These are phyloP conservation scores for Orientallactaga sibirica DNA, from an alignment of 2,797 vertebrate genomes.

Conservation along the genomic window DNA sequence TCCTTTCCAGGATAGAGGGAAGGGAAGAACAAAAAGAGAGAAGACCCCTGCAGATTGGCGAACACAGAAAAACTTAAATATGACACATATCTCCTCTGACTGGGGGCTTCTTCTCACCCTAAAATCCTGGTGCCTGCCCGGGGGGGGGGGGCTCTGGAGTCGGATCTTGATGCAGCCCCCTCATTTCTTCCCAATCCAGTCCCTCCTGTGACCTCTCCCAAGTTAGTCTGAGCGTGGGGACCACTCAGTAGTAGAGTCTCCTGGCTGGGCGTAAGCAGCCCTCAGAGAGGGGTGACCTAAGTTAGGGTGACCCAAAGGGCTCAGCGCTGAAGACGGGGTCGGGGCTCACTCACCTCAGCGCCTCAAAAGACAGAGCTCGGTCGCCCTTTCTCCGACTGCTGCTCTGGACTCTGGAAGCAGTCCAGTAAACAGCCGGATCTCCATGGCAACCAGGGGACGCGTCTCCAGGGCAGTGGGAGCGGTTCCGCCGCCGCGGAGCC, in stretches of 20 bases:
- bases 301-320: not conserved
- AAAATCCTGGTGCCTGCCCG: not conserved
- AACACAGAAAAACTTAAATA: not conserved
- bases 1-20: not conserved
- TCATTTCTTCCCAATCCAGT: not conserved
- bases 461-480: not conserved
- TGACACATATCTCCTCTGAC: not conserved
- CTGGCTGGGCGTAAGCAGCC: not conserved
- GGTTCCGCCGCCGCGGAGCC: fast-evolving
- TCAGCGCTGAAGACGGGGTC: not conserved
- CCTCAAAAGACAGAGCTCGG: not conserved
- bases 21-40: not conserved
- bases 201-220: not conserved
- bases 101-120: not conserved
- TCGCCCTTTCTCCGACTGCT: not conserved
- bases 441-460: conserved; percentile 61
- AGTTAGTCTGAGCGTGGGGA: not conserved
- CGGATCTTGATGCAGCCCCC: no score
- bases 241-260: not conserved
- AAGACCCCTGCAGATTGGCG: not conserved
- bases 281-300: not conserved
- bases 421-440: not conserved
- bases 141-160: not conserved
- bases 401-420: fast-evolving
- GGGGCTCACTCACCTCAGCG: conserved; percentile 46